Conservation (phyloP, 1,140 invertebrate genomes). For the Polyergus mexicanus region DNA sequence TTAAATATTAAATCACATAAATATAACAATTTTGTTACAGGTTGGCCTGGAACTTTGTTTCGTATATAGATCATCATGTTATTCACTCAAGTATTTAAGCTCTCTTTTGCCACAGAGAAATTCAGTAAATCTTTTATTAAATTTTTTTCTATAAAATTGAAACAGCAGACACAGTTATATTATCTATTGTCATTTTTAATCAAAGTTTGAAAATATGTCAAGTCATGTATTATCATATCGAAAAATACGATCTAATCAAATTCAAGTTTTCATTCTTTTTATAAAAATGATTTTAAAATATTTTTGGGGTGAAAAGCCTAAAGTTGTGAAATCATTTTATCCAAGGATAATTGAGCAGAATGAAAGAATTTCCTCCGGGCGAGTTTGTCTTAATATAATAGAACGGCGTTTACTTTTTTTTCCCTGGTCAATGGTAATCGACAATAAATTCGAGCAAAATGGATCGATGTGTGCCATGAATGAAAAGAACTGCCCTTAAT, state of each 20-base stretch:
- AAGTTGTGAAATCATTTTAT: neutral
- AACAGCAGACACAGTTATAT: neutral
- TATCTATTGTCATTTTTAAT: neutral
- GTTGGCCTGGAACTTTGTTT: neutral
- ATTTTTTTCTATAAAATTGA: conserved; percentile 14
- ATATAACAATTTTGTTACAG: neutral
- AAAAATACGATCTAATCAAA: neutral
- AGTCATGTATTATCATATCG: neutral
- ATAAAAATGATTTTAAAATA: neutral
- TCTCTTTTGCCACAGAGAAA: neutral
- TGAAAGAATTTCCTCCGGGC: neutral
- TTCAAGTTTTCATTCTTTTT: conserved; percentile 1
- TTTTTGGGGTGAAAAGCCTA: neutral
- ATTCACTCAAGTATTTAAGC: conserved; percentile 8
- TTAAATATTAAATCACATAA: neutral
- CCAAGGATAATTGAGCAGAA: neutral
- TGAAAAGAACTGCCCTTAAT: conserved; percentile 32
- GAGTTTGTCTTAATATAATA: conserved; percentile 31
- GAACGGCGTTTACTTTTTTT: conserved; percentile 9
- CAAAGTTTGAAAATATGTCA: neutral
- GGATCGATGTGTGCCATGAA: neutral
- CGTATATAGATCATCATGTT: neutral
- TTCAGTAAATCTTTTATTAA: conserved; percentile 8
- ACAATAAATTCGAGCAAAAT: conserved; percentile 25
- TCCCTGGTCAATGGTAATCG: neutral